These are phyloP conservation scores for Sinopyrophorus schimmeli DNA, from an alignment of 2,888 invertebrate genomes.

Conservation along the genomic window DNA sequence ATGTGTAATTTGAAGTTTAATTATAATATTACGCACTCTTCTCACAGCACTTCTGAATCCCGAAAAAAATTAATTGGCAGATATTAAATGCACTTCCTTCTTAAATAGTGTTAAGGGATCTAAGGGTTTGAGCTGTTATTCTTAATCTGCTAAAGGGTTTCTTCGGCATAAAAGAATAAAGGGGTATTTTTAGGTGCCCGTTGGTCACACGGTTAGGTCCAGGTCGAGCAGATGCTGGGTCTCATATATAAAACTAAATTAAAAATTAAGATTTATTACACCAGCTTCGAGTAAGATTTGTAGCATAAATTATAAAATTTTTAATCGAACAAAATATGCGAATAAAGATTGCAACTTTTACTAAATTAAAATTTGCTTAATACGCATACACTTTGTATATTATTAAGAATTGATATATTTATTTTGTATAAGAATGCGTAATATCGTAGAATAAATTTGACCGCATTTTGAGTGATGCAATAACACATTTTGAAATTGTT, in stretches of 20 bases:
- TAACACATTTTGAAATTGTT: conserved; percentile 29
- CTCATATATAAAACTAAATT: conserved; percentile 26
- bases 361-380: no score
- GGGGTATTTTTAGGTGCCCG: conserved; percentile 31
- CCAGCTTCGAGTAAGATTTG: no score
- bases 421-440: no score
- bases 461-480: conserved; percentile 28
- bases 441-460: conserved; percentile 29
- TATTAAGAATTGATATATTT: no score
- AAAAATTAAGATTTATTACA: conserved; percentile 34
- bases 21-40: conserved; percentile 1
- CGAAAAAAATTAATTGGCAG: conserved; percentile 13
- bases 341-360: no score
- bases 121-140: conserved; percentile 18
- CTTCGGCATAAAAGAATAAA: conserved; percentile 16
- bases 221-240: conserved; percentile 36
- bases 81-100: conserved; percentile 31
- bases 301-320: no score
- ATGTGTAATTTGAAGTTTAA: not conserved
- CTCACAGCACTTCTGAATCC: not conserved
- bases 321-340: no score
- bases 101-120: conserved; percentile 24
- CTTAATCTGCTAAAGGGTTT: conserved; percentile 22
- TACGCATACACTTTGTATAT: no score
- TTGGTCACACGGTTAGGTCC: conserved; percentile 39